Conservation (phyloP, 1,140 invertebrate genomes). For the Eurosta solidaginis region DNA sequence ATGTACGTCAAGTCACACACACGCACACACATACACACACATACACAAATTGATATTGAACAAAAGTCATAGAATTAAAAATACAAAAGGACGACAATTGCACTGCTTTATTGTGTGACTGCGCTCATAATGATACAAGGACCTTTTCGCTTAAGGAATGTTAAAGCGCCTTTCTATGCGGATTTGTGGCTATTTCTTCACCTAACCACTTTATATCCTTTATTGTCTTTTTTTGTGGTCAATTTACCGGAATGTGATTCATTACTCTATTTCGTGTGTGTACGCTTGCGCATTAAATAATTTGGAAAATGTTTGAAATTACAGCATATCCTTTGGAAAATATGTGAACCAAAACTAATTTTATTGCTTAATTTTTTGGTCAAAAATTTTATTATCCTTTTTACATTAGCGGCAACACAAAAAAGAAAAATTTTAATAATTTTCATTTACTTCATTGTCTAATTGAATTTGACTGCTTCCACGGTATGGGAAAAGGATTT, state of each 20-base stretch:
- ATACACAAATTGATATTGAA: no score
- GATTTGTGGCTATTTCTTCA: not conserved
- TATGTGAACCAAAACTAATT: slow-evolving; percentile 57
- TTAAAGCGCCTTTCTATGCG: slow-evolving; percentile 3
- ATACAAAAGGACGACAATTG: not conserved
- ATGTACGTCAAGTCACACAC: not conserved
- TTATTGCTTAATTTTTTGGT: slow-evolving; percentile 58
- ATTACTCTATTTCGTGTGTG: slow-evolving; percentile 49
- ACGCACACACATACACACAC: not conserved
- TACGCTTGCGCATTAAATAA: slow-evolving; percentile 26
- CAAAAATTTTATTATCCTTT: not conserved
- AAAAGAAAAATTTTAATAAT: slow-evolving; percentile 17
- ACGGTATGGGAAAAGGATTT: not conserved
- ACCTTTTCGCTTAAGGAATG: no score
- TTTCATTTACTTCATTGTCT: not conserved
- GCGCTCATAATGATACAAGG: slow-evolving; percentile 56
- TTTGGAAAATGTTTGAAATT: slow-evolving; percentile 14
- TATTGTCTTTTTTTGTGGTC: slow-evolving; percentile 43
- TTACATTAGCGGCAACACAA: not conserved
- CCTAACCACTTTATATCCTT: slow-evolving; percentile 23
- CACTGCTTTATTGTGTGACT: slow-evolving; percentile 33
- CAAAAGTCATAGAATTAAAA: not conserved
- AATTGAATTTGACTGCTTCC: slow-evolving; percentile 3
- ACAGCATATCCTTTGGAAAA: slow-evolving; percentile 42
- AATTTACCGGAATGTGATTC: slow-evolving; percentile 41